These are phyloP conservation scores for Argyrosomus regius DNA, from an alignment of 2,797 vertebrate species.

Conservation along the genomic window DNA sequence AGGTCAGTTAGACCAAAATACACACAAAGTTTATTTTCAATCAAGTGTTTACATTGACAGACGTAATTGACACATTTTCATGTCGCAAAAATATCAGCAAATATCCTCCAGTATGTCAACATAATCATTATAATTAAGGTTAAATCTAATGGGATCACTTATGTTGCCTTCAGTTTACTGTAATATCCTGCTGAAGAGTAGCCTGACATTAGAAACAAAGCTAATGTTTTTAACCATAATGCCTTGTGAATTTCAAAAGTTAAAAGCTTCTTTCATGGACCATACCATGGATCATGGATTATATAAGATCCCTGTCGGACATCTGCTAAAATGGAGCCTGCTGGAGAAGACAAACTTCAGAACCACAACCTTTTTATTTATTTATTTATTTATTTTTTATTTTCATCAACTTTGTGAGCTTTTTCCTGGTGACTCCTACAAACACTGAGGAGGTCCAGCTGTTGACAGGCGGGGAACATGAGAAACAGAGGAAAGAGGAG, in stretches of 20 bases:
- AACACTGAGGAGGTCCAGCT: constrained; percentile 47
- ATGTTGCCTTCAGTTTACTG: background rate
- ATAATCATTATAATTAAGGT: background rate
- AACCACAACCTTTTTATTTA: background rate
- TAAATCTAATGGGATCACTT: background rate
- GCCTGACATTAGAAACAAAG: background rate
- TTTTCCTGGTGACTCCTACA: constrained; percentile 22
- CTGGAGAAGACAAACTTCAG: background rate
- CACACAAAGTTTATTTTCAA: background rate
- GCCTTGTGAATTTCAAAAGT: background rate
- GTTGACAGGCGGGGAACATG: constrained; percentile 26
- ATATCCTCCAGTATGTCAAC: background rate
- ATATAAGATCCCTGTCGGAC: background rate
- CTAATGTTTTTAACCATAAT: background rate
- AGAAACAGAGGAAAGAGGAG: constrained; percentile 21
- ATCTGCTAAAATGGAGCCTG: background rate
- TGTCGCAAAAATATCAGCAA: background rate
- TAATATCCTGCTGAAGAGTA: background rate
- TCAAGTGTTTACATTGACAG: background rate
- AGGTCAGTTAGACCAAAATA: constrained; percentile 81
- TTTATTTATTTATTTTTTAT: too few species aligned
- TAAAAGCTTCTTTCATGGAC: background rate
- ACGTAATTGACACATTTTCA: background rate
- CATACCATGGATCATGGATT: background rate
- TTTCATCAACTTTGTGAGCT: constrained; percentile 9